A percentile compares a stretch with the other conserved stretches of the same genome.
Evolutionary conservation across 2,113 vertebrate species (phyloP).

Genomic region (Cyphomyrus discorhynchus): DNA sequence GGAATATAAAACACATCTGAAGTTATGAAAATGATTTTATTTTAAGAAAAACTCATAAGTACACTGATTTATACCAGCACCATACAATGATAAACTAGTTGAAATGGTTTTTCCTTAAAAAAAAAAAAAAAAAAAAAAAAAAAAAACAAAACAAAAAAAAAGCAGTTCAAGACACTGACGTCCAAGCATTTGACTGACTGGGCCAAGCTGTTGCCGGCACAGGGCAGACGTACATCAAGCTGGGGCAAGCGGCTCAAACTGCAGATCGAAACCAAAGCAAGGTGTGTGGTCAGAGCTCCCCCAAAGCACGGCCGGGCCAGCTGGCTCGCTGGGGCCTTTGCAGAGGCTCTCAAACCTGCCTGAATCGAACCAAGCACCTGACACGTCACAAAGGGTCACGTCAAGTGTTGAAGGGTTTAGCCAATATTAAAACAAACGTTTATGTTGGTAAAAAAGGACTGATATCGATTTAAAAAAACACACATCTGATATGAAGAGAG

Average conservation of each 20-base stretch:
- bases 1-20: constrained; percentile 5
- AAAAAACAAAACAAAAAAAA: neutral
- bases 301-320: neutral
- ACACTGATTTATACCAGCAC: constrained; percentile 54
- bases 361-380: neutral
- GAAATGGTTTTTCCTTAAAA: neutral
- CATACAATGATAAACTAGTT: constrained; percentile 45
- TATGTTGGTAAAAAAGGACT: neutral
- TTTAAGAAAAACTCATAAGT: constrained; percentile 44
- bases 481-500: neutral
- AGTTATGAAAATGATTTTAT: constrained; percentile 49
- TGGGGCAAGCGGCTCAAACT: neutral
- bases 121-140: neutral
- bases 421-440: neutral
- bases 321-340: neutral
- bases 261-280: constrained; percentile 21
- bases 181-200: neutral
- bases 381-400: neutral
- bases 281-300: neutral
- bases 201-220: neutral
- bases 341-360: neutral
- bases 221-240: neutral
- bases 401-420: neutral
- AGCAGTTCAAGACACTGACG: neutral
- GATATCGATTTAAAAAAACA: neutral